Evolutionary conservation across 2,888 invertebrate genomes (phyloP).

Genomic region (Oscheius sp.): DNA sequence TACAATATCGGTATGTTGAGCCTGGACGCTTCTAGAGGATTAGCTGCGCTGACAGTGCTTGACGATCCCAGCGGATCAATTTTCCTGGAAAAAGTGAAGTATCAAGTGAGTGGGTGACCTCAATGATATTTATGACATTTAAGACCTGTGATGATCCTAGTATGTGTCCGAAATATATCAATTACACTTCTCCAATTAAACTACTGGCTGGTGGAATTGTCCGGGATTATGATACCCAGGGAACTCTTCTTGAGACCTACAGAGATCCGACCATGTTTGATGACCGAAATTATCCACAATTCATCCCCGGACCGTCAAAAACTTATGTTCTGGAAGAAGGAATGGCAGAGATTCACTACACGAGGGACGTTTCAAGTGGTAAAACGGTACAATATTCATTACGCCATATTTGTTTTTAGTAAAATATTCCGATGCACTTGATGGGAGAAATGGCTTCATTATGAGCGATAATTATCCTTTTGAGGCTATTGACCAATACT

Average conservation of each 20-base stretch:
- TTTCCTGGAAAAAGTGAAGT: too few species aligned
- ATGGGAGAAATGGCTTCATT: background rate
- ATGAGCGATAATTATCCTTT: slow-evolving; percentile 3
- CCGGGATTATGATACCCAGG: background rate
- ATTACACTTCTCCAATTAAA: background rate
- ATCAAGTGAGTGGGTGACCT: too few species aligned
- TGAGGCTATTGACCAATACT: background rate
- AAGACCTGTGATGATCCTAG: too few species aligned
- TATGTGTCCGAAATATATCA: too few species aligned
- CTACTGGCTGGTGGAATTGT: background rate
- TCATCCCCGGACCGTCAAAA: background rate
- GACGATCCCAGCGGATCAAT: too few species aligned
- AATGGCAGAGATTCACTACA: too few species aligned
- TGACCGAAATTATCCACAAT: background rate
- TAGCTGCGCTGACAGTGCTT: too few species aligned
- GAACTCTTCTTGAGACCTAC: too few species aligned
- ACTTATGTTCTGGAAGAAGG: background rate
- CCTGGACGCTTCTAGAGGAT: too few species aligned
- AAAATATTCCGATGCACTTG: background rate
- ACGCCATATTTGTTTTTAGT: background rate
- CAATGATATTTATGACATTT: too few species aligned
- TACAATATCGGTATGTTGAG: too few species aligned
- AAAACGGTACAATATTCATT: too few species aligned
- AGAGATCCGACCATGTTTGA: background rate
- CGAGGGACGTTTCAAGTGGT: background rate